Percentiles rank a stretch among this genome's conserved stretches.
phyloP scores from a whole-genome alignment of 2,113 vertebrate genomes.

The Circaetus gallicus region DNA sequence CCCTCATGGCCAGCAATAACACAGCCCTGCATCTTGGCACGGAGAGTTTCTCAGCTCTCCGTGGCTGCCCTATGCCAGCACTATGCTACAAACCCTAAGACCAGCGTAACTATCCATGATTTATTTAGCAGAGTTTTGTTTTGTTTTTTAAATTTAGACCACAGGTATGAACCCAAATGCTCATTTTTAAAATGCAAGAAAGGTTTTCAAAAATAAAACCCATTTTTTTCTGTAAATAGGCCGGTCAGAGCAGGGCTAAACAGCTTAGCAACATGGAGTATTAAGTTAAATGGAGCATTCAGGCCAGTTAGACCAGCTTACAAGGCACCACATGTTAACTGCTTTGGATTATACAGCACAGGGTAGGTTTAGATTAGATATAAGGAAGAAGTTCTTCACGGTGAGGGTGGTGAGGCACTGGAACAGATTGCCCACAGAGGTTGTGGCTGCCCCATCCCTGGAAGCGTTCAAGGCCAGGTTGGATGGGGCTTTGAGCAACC shows the following conservation, averaged over 20 bases:
- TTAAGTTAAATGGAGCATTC: slow-evolving; percentile 1
- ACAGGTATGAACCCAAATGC: neutral
- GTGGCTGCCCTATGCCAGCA: neutral
- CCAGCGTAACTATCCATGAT: neutral
- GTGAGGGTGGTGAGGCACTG: too few relatives aligned
- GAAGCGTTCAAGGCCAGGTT: too few relatives aligned
- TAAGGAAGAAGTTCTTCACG: too few relatives aligned
- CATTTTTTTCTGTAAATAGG: neutral
- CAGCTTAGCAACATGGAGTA: neutral
- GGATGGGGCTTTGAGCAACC: too few relatives aligned
- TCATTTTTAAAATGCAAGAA: neutral
- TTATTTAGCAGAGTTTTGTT: neutral
- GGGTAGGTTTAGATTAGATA: too few relatives aligned
- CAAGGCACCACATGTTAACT: neutral
- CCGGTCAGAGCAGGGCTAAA: neutral
- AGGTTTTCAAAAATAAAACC: neutral
- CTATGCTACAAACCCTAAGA: neutral
- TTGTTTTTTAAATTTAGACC: neutral
- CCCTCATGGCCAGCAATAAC: neutral
- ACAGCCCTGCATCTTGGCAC: neutral
- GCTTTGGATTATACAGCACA: neutral
- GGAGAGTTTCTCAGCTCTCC: neutral
- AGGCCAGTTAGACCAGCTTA: neutral
- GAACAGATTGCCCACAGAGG: too few relatives aligned
- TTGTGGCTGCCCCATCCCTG: too few relatives aligned